Evolutionary conservation across 1,140 invertebrate genomes (phyloP), one percentile per base, ranked within the genome.

Genomic region (Scaptomyza hsui): DNA sequence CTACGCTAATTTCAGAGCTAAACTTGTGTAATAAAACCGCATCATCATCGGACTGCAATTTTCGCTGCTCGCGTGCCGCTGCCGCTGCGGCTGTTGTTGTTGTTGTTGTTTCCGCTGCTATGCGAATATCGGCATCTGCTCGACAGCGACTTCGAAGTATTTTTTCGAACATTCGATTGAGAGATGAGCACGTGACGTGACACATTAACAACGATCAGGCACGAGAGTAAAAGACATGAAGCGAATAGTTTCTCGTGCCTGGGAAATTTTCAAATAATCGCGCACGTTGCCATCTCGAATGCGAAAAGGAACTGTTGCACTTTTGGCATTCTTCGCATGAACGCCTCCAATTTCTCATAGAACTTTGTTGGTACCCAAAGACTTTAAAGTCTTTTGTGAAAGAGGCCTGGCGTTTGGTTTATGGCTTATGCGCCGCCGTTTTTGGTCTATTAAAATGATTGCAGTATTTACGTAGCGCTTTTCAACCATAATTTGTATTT

Each of bases 401-500:
- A 18, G 18, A 47, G 19, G 42, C 24, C 63, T 65, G 81, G 82
- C 81, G 82, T 88, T 88, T 86, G 82, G 83, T 88, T 88, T 88
- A 88, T 88, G 82, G 82, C 67, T 88, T 88, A 88, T 88, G 82
- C 82, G 75, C 78, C 82, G 82, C 82, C 83, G 83, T 82, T 88
- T 88, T 88, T 88, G 82, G 82, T 88, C 82, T 88, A 88, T 88
- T 88, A 88, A 88, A 88, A 88, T 88, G 82, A 88, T 88, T 88
- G 82, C 82, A 88, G 82, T 88, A 88, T 88, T 88, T 88, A 88
- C 82, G 82, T 88, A 77, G 81, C 81, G 82, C 82, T 85, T 82
- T 88, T 75, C 78, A 68, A 45, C 82, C 82, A 88, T 88, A 88
- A 88, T 88, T 88, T 88, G 82, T 88, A 88, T 88, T 82, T 78